Base-by-base conservation (phyloP, 2,797 vertebrate genomes). In the Halcyon chelicuti region DNA sequence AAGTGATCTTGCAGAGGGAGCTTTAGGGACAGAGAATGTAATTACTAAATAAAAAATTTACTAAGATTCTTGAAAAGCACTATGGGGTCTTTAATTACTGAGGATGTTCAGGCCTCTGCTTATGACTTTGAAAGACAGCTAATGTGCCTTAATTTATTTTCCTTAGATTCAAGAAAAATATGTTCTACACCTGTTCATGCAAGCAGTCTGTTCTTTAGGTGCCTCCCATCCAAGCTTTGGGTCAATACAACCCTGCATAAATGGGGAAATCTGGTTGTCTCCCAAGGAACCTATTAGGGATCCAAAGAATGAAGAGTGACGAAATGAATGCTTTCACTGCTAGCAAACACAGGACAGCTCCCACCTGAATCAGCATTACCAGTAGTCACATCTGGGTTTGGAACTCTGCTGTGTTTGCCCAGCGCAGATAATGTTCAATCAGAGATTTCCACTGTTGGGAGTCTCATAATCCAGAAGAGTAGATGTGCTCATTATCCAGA, bases 41-140 rank as follows among this genome's bases (percentile, higher is more conserved):
- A 95, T 95, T 94, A 95, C 85, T 21, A 61, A 76, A 65, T 93
- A 81, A 93, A 96, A 96, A 93, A 87, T 87, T 79, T 89, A 54
- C 90, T 73, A 94, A 89, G 96, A 90, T 96, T 95, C 73, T 95
- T 96, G 94, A 94, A 93, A 95, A 96, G 90, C 88, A 79, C 88
- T 71, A 23, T 93, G 92, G 67, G 88, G 88, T 93, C 82, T 96
- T 93, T 93, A 95, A 88, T 95, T 92, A 87, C 67, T 71, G 25
- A 86, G 74, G 81, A 88, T 88, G 72, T 60, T 95, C 73, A 77
- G 88, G 58, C 80, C 92, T 95, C 57, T 89, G 63, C 88, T 96
- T 88, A 88, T 93, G 77, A 62, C 83, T 93, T 61, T 84, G 52
- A 88, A 92, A 92, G 92, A 83, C 54, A 86, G 68, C 52, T 88